A percentile compares a stretch with the other conserved stretches of the same genome.
phyloP scores from a whole-genome alignment of 2,113 vertebrate species.

The Chaetodon trifascialis region DNA sequence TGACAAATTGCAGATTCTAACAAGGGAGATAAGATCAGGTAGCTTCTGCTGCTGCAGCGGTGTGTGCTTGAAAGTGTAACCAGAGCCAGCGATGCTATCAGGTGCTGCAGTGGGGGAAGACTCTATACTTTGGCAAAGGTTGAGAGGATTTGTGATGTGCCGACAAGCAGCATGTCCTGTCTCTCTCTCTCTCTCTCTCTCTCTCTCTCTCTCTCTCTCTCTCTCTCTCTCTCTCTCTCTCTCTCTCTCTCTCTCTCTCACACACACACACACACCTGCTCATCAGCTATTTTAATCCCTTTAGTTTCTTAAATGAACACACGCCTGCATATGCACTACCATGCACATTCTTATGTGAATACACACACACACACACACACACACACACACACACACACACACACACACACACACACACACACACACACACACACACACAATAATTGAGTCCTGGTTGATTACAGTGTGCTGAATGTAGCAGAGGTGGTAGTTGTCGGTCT shows the following conservation, averaged over 20 bases:
- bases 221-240: slow-evolving; percentile 26
- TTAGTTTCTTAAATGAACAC: slow-evolving; percentile 39
- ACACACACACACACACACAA: slow-evolving; percentile 21
- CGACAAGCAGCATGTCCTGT: slow-evolving; percentile 35
- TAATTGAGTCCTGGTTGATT: slow-evolving; percentile 72
- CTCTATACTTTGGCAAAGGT: slow-evolving; percentile 56
- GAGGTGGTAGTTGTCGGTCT: slow-evolving; percentile 77
- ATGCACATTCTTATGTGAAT: slow-evolving; percentile 25
- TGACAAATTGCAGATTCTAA: slow-evolving; percentile 20
- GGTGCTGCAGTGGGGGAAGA: slow-evolving; percentile 24
- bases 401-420: slow-evolving; percentile 28
- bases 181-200: slow-evolving; percentile 26
- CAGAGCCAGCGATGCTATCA: slow-evolving; percentile 67
- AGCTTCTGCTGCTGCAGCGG: slow-evolving; percentile 19
- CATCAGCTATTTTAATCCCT: slow-evolving; percentile 38
- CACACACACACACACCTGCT: slow-evolving; percentile 55
- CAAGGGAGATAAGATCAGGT: slow-evolving; percentile 48
- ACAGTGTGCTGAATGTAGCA: slow-evolving; percentile 69
- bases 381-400: slow-evolving; percentile 2
- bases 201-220: slow-evolving; percentile 17
- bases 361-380: slow-evolving; percentile 19
- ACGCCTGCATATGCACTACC: neutral
- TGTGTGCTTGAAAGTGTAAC: slow-evolving; percentile 40
- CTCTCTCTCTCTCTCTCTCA: slow-evolving; percentile 16
- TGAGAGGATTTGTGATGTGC: slow-evolving; percentile 30